Evolutionary conservation across 2,888 invertebrate species (phyloP), one percentile per base, ranked within the genome.

Genomic region (Noctuana brunneofusca): DNA sequence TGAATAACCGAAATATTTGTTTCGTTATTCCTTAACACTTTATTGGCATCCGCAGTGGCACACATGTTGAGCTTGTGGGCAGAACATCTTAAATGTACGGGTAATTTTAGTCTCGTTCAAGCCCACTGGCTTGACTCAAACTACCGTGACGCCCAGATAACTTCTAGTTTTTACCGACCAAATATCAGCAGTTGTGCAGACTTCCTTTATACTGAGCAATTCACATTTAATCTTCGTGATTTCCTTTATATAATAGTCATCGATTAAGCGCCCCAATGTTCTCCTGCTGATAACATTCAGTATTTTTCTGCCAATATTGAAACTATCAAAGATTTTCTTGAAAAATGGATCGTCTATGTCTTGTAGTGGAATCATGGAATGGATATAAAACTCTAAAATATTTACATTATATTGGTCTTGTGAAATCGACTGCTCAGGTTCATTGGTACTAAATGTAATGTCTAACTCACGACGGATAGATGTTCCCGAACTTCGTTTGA

Each of bases 1-100:
- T 71, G 68, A 16, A 67, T 70, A 48, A 58, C 49, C 49, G 63
- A 49, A 54, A 70, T 27, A 24, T 43, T 12, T 30, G 65, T 65
- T 18, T 64, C 50, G 6, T 64, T 35, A 58, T 65, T 63, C 12
- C 49, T 58, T 41, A 70, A 58, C 22, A 70, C 53, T 65, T 66
- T 65, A 46, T 65, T 65, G 30, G 65, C 68, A 49, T 70, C 69
- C 16, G 66, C 64, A 59, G 67, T 70, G 11, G 64, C 64, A 68
- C 65, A 66, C 53, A 70, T 41, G 63, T 56, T 70, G 14, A 68
- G 64, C 18, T 58, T 70, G 52, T 68, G 64, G n/a, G 67, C 63
- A 64, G 56, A 62, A 63, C 69, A 70, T 64, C 65, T 64, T 48
- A 66, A 64, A 58, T 69, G 68, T 46, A 27, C 56, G 3, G 68